Evolutionary conservation across 2,888 invertebrate genomes (phyloP).

Genomic region (Xestia rhomboidea): DNA sequence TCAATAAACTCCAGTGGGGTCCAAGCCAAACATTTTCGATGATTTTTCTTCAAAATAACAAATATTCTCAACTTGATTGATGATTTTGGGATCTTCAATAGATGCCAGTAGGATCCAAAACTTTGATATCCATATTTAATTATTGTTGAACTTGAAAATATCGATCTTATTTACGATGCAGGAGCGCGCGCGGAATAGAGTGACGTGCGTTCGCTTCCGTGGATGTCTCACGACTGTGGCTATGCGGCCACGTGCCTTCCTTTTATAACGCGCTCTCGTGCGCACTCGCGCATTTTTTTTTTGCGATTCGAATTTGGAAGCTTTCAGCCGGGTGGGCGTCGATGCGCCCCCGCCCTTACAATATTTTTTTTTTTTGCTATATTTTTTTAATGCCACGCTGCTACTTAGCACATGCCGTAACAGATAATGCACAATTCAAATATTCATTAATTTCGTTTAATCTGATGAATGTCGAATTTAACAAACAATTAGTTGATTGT

Average conservation of each 20-base stretch:
- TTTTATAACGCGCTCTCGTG: constrained; percentile 85
- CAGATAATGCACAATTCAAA: constrained; percentile 58
- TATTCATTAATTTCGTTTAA: constrained; percentile 28
- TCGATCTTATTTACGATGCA: constrained; percentile 88
- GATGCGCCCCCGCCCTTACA: constrained; percentile 85
- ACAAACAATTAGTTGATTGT: neutral
- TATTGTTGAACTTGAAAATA: constrained; percentile 78
- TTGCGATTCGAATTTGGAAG: constrained; percentile 89
- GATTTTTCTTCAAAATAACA: constrained; percentile 58
- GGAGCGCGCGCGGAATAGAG: constrained; percentile 75
- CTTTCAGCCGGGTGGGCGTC: constrained; percentile 88
- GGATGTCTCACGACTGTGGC: constrained; percentile 84
- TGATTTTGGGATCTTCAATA: constrained; percentile 76
- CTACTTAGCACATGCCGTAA: constrained; percentile 74
- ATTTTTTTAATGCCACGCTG: constrained; percentile 80
- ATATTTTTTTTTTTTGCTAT: constrained; percentile 70
- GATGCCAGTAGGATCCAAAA: constrained; percentile 89
- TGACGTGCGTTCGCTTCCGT: constrained; percentile 79
- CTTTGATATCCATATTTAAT: constrained; percentile 85
- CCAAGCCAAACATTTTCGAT: constrained; percentile 81
- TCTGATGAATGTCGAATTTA: constrained; percentile 13
- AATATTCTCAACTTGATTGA: constrained; percentile 56
- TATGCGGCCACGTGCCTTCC: constrained; percentile 84
- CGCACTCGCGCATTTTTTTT: constrained; percentile 87
- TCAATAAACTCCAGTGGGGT: constrained; percentile 87